Evolutionary conservation across 2,797 vertebrate species (phyloP).

Genomic region (Ceyx erithaca): DNA sequence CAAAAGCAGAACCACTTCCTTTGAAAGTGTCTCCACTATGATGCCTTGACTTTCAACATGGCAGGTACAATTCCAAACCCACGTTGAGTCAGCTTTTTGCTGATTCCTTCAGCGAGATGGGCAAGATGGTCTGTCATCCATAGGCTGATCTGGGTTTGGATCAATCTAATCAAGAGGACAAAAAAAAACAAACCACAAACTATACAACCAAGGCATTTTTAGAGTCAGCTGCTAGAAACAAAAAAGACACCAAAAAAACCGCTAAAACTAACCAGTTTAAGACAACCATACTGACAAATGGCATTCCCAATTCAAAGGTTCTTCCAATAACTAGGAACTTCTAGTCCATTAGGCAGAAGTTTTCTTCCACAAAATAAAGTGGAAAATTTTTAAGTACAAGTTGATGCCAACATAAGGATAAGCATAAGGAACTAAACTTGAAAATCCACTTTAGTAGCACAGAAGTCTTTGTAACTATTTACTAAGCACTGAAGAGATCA

Average conservation of each 20-base stretch:
- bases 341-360: not conserved
- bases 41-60: conserved; percentile 78
- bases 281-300: not conserved
- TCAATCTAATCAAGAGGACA: conserved; percentile 84
- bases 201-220: not conserved
- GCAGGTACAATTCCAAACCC: conserved; percentile 66
- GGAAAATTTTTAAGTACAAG: not conserved
- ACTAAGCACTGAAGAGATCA: not conserved
- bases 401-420: not conserved
- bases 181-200: not conserved
- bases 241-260: not conserved
- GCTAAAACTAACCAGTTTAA: no score
- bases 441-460: not conserved
- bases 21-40: conserved; percentile 77
- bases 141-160: conserved; percentile 92
- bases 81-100: conserved; percentile 52
- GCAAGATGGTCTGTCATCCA: conserved; percentile 88
- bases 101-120: conserved; percentile 90
- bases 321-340: not conserved
- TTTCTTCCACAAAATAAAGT: not conserved
- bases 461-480: not conserved
- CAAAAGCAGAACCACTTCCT: conserved; percentile 79
- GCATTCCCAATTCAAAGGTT: not conserved
- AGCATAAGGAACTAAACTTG: not conserved
- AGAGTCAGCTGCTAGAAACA: not conserved